Evolutionary conservation across 2,113 vertebrate genomes (phyloP).

Genomic region (Pseudorectes ferrugineus): DNA sequence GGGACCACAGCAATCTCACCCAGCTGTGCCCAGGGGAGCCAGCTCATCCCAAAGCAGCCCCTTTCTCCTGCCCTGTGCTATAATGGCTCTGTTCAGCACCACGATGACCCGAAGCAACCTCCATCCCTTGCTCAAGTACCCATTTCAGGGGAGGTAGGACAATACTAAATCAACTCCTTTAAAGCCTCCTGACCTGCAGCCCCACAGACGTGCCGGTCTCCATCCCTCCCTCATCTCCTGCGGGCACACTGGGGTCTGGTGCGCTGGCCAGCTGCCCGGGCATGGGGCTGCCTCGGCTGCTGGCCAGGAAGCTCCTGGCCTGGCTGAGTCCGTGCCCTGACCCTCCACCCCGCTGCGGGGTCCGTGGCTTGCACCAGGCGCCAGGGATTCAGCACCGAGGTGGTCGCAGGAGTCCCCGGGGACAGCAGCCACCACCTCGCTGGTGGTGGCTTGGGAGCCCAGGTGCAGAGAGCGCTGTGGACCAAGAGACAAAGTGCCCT

Average conservation of each 20-base stretch:
- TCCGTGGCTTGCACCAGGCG: background rate
- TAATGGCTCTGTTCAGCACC: background rate
- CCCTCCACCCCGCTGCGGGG: background rate
- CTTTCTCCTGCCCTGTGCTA: background rate
- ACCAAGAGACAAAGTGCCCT: constrained; percentile 70
- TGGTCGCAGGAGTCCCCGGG: constrained; percentile 25
- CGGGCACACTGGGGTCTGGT: background rate
- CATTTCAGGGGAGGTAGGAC: constrained; percentile 24
- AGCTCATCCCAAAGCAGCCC: background rate
- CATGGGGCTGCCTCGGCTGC: background rate
- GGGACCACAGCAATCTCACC: background rate
- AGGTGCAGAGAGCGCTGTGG: background rate
- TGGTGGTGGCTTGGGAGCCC: constrained; percentile 42
- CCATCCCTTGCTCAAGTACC: background rate
- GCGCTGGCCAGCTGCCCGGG: background rate
- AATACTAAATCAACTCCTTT: constrained; percentile 49
- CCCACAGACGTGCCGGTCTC: background rate
- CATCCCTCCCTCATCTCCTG: constrained; percentile 18
- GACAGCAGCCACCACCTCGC: background rate
- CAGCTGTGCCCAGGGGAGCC: background rate
- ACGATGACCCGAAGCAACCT: constrained; percentile 19
- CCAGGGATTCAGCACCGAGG: constrained; percentile 63
- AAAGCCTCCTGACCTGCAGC: background rate
- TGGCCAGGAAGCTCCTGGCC: background rate
- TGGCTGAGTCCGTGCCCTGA: background rate